Base-by-base conservation (phyloP, 2,113 vertebrate species). In the Trematomus loennbergii region DNA sequence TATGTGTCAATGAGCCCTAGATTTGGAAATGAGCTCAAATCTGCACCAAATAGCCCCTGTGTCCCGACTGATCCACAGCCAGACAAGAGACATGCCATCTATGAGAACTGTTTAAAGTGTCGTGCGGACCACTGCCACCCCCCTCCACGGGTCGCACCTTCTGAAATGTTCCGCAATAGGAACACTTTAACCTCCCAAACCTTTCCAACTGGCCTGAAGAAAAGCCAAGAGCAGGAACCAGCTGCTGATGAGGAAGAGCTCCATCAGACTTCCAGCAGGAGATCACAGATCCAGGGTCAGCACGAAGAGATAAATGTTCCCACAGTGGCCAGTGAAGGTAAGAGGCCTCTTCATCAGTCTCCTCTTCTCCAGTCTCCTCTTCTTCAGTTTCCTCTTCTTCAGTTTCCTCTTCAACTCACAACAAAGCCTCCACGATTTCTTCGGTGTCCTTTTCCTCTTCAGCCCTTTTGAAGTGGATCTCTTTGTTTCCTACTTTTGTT, bases 61-160 rank as follows among this genome's bases (percentile, higher is more conserved):
- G 49, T 12, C n/a, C 58, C 76, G 7, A 29, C 29, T 3, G 77
- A 64, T 4, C 69, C 77, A 6, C 60, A 64, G 78, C 68, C 12
- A 25, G 77, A 77, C 25, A 72, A 45, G 50, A 79, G 64, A 22
- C 49, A 48, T 3, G 72, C 61, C 67, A 83, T 93, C 55, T 95
- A 95, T 67, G 94, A 95, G 79, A 94, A 94, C 79, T 95, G 94
- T 54, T 43, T 88, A 1, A 93, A 92, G 78, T 95, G 94, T 78
- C 83, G 17, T 22, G 81, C 74, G 12, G 86, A 85, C 33, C 74
- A 3, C 61, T 92, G 90, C 75, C 87, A n/a, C 1, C 83, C 87
- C 50, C 84, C 73, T 7, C 82, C 53, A 0, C 49, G 45, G 59
- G 77, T 64, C 22, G 0, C 20, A 3, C 86, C 83, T 5, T 52